Evolutionary conservation across 2,888 invertebrate species (phyloP), one percentile per base, ranked within the genome.

Genomic region (Hololepta plana): DNA sequence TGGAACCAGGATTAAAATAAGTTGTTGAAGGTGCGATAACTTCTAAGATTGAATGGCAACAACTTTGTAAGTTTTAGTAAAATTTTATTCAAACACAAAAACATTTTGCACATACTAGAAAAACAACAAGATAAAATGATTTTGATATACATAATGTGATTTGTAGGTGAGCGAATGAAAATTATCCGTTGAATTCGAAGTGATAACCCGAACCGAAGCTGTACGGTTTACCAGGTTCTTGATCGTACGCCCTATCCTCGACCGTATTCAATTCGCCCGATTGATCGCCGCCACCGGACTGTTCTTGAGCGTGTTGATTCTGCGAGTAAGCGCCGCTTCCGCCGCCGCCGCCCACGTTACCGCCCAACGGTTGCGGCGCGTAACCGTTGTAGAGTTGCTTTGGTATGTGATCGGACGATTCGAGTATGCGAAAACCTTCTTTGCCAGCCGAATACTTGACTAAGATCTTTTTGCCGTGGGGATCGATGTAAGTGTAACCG

Each of bases 401-500:
- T 3, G 58, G 58, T 15, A 58, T 43, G 34, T 59, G 56, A 33
- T 56, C 55, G 9, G 56, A 58, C n/a, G n/a, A n/a, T 39, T 60
- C 57, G 21, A 60, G 35, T 16, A 61, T 58, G 39, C 47, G 49
- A 42, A 61, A 61, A 9, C 60, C 61, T 36, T 61, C 59, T 37
- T 59, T 58, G 21, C 54, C 53, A 4, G 54, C 59, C 3, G 55
- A 55, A 31, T 57, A 58, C 45, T 61, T 72, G 10, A 73, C 62
- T 17, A 64, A 66, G 33, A 73, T 67, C 10, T 67, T 58, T 42
- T 67, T 65, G 0, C 73, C 73, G 28, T 49, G 65, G 0, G 72
- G 72, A 32, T 72, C 72, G 32, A 67, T 64, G 53, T 70, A 71
- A 38, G 67, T 65, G 45, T 69, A 71, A 1, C 63, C 63, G 0